Evolutionary conservation across 1,140 invertebrate genomes (phyloP).

Genomic region (Drosophila sturtevanti): DNA sequence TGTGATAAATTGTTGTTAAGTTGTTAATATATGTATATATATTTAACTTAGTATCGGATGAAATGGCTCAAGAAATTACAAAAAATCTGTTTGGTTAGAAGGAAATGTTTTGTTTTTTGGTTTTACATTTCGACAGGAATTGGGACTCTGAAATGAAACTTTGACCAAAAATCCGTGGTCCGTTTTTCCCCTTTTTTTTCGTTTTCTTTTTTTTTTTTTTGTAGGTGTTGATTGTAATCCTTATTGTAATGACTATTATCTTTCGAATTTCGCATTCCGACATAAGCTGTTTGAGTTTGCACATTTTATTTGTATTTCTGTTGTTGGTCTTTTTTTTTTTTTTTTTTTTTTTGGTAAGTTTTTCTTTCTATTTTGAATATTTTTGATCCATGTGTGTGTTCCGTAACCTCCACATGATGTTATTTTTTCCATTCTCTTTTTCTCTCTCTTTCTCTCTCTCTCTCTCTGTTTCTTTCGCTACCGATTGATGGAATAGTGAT

Average conservation of each 20-base stretch:
- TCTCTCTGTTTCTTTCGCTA: not conserved
- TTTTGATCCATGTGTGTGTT: not conserved
- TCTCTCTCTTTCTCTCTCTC: not conserved
- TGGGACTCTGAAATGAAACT: too few species aligned
- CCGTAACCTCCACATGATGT: slow-evolving; percentile 3
- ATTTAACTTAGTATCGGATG: too few species aligned
- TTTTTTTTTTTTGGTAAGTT: not conserved
- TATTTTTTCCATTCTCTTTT: not conserved
- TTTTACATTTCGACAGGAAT: too few species aligned
- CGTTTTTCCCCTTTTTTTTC: too few species aligned
- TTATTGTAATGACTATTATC: not conserved
- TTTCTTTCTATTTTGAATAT: too few species aligned
- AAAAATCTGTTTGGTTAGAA: too few species aligned
- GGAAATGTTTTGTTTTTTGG: too few species aligned
- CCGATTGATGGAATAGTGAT: slow-evolving; percentile 28
- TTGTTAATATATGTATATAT: too few species aligned
- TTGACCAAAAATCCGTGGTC: too few species aligned
- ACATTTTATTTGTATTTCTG: not conserved
- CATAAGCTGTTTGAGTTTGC: not conserved
- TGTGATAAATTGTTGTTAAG: too few species aligned
- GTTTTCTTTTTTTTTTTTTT: too few species aligned
- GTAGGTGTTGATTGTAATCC: not conserved
- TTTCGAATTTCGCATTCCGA: not conserved
- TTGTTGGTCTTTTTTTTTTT: not conserved
- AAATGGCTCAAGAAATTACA: too few species aligned